phyloP scores from a whole-genome alignment of 2,888 invertebrate genomes.

The Branchipolynoe longqiensis region DNA sequence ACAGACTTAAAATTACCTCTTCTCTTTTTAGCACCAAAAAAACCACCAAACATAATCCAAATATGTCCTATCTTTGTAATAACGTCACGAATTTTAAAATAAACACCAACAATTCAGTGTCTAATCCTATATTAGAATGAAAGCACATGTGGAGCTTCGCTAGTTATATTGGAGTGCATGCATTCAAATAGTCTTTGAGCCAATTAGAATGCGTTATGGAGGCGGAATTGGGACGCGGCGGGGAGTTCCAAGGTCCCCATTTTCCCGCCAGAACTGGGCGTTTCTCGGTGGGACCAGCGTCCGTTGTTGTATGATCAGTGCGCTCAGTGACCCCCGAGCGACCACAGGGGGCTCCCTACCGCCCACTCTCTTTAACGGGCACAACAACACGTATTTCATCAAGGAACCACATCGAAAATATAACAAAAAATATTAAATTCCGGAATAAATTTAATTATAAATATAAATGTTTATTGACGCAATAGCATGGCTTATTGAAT shows the following conservation, averaged over 20 bases:
- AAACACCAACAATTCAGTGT: too few relatives aligned
- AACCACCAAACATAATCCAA: too few relatives aligned
- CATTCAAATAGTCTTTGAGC: background rate
- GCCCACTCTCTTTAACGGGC: background rate
- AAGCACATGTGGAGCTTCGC: too few relatives aligned
- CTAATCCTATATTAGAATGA: too few relatives aligned
- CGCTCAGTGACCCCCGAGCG: background rate
- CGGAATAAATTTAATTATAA: background rate
- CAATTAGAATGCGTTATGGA: background rate
- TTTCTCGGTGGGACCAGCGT: background rate
- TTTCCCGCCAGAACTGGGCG: conserved; percentile 3
- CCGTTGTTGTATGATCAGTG: conserved; percentile 36
- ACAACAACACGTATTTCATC: too few relatives aligned
- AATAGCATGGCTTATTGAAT: background rate
- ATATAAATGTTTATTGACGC: background rate
- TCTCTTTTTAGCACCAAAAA: too few relatives aligned
- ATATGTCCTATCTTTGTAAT: too few relatives aligned
- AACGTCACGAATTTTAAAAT: too few relatives aligned
- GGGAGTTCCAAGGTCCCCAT: conserved; percentile 10
- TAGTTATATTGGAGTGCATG: too few relatives aligned
- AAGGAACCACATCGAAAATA: background rate
- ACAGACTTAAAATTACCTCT: too few relatives aligned
- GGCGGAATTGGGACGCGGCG: background rate
- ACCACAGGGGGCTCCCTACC: background rate
- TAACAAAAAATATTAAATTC: background rate